Base-by-base conservation (phyloP, 1,140 invertebrate species). In the Pseudomyrmex sp. region DNA sequence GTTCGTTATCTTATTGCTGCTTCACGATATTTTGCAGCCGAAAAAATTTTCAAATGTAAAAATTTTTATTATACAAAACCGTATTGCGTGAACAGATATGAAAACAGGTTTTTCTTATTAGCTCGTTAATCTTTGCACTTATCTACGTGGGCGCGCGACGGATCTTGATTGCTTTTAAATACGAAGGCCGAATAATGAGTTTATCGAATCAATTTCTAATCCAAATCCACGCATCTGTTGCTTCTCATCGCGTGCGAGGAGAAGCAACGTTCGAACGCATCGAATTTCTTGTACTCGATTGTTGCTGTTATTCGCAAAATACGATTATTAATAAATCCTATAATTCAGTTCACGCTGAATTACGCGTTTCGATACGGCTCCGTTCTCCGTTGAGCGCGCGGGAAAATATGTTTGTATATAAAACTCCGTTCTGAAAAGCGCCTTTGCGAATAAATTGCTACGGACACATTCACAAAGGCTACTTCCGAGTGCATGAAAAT, bases 141-240 rank as follows among this genome's bases (percentile, higher is more conserved):
- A 80, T 80, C 65, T 9, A 13, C 13, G 50, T 15, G 48, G 18
- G 0, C 52, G 35, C 5, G 35, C 35, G 35, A 35, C 35, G 18
- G 46, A 82, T 82, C 26, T 82, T 18, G 18, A 62, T 82, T 62
- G 18, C 10, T 54, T 12, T 74, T 74, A 74, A 74, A 63, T 44
- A 26, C 18, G 50, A 82, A 82, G 70, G 70, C 46, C 18, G 15
- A 65, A 62, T 18, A 62, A 74, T 59, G 23, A 66, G 12, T 62
- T 26, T 48, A 73, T 59, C 68, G 56, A 82, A 82, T 74, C 69
- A 82, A 74, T 82, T 82, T 75, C 59, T 73, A 75, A 82, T 82
- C 59, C 70, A 13, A 50, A 75, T 35, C 35, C 48, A 73, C 18
- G n/a, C 50, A 63, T 82, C 48, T 74, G 70, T 62, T 35, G 54